Evolutionary conservation across 2,113 vertebrate genomes (phyloP).

Genomic region (Cyanistes caeruleus): DNA sequence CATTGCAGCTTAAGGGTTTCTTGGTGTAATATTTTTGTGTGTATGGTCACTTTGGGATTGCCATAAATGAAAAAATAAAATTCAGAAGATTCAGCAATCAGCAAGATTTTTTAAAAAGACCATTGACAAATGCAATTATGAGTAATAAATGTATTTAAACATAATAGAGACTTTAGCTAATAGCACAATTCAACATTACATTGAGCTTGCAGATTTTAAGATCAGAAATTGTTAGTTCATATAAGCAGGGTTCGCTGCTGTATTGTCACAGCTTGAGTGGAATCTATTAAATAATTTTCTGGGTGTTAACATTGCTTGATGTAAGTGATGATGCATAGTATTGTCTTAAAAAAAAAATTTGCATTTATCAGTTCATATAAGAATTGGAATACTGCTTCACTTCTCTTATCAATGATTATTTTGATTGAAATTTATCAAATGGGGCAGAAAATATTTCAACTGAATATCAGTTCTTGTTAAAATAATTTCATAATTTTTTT

Average conservation of each 20-base stretch:
- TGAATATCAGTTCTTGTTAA: not conserved
- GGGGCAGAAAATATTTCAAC: not conserved
- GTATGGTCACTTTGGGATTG: not conserved
- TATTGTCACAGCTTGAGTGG: not conserved
- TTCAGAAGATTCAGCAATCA: not conserved
- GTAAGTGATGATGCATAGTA: not conserved
- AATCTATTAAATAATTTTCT: not conserved
- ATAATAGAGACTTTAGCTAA: not conserved
- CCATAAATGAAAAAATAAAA: not conserved
- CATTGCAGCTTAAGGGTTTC: not conserved
- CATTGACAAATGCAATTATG: not conserved
- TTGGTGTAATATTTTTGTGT: not conserved
- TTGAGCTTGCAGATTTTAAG: not conserved
- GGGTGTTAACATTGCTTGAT: not conserved
- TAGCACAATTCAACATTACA: not conserved
- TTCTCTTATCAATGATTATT: not conserved
- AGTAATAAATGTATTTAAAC: not conserved
- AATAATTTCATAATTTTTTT: not conserved
- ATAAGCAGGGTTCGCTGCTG: not conserved
- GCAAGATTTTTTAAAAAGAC: not conserved
- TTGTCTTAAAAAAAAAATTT: not conserved
- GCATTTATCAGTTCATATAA: not conserved
- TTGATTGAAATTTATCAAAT: not conserved
- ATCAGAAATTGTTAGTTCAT: not conserved
- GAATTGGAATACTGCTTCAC: not conserved